Percentiles rank a stretch among this genome's conserved stretches.
Conservation (phyloP, 2,113 vertebrate species). For the Aphyosemion australe region DNA sequence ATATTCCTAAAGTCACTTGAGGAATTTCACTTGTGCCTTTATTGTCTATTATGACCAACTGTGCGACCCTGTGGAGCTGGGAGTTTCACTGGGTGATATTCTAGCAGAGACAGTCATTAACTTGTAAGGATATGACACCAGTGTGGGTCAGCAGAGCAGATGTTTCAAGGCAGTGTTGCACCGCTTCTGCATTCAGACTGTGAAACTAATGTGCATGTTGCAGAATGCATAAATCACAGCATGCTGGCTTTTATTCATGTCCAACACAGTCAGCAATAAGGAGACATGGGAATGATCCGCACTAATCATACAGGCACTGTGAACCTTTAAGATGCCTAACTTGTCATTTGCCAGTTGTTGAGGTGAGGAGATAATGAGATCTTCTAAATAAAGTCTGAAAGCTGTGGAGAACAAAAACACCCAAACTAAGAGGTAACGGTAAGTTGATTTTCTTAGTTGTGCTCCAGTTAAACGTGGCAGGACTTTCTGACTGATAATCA, state of each 20-base stretch:
- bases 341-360: conserved; percentile 27
- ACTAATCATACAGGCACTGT: conserved; percentile 38
- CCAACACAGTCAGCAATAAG: conserved; percentile 5
- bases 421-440: conserved; percentile 34
- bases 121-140: conserved; percentile 30
- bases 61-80: conserved; percentile 3
- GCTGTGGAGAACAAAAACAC: background rate
- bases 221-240: conserved; percentile 29
- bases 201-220: conserved; percentile 8
- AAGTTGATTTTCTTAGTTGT: conserved; percentile 27
- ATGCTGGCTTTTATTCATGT: conserved; percentile 2
- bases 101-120: conserved; percentile 37
- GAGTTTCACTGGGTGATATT: conserved; percentile 20
- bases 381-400: conserved; percentile 8
- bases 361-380: conserved; percentile 32
- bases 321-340: conserved; percentile 24
- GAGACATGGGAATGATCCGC: background rate
- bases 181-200: conserved; percentile 34
- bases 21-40: background rate
- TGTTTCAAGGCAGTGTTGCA: conserved; percentile 40
- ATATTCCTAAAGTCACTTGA: background rate
- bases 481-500: background rate
- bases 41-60: background rate
- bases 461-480: conserved; percentile 5
- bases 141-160: conserved; percentile 29